phyloP scores from a whole-genome alignment of 2,113 vertebrate species.

The Furnarius figulus region DNA sequence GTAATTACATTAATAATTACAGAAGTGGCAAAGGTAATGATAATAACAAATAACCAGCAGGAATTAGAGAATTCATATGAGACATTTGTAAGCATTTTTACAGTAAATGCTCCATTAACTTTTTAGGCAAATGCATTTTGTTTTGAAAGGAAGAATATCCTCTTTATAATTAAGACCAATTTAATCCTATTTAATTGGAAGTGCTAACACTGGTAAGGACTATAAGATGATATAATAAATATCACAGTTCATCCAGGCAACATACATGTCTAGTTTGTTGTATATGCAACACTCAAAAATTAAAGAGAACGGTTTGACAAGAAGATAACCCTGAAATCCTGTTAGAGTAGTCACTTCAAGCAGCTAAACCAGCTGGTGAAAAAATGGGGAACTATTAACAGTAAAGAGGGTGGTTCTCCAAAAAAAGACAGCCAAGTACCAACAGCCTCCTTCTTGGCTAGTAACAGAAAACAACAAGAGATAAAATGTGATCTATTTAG shows the following conservation, averaged over 20 bases:
- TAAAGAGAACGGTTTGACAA: neutral
- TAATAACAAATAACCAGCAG: neutral
- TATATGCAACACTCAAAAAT: neutral
- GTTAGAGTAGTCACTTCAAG: neutral
- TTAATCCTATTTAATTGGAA: neutral
- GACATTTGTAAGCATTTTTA: neutral
- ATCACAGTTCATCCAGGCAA: neutral
- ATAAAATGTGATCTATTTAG: neutral
- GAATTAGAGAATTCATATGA: neutral
- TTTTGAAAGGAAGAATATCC: neutral
- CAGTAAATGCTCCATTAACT: neutral
- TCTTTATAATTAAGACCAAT: neutral
- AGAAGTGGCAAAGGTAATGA: neutral
- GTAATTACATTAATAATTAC: neutral
- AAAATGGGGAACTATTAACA: neutral
- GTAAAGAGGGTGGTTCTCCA: neutral
- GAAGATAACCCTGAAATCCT: conserved; percentile 1
- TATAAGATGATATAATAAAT: neutral
- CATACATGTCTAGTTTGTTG: neutral
- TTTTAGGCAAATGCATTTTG: neutral
- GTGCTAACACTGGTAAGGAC: neutral
- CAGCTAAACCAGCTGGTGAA: neutral
- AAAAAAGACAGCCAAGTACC: neutral
- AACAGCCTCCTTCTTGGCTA: neutral
- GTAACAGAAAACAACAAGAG: neutral